Evolutionary conservation across 2,113 vertebrate genomes (phyloP), one percentile per base, ranked within the genome.

Genomic region (Thomomys bottae): DNA sequence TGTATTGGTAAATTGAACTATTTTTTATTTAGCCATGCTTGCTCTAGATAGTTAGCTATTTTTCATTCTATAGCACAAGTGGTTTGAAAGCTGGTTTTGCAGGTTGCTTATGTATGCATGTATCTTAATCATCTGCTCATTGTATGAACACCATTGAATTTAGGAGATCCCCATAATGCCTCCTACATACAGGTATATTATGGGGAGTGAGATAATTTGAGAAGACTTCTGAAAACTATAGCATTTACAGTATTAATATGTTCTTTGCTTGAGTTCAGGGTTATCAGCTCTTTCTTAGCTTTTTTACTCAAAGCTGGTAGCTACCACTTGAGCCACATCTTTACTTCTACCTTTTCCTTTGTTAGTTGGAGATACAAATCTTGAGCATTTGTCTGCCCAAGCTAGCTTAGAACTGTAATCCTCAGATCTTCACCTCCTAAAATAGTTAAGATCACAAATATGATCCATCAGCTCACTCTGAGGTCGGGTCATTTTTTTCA

Each of bases 1-100:
- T 92, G 36, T 92, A 77, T 87, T 86, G 88, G 42, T 85, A 89
- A 88, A 92, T 84, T 54, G 34, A 87, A 59, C 12, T 68, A 40
- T 59, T 86, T 85, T 80, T 92, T 40, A 67, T 28, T 84, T 63
- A 87, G 49, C 76, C 54, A 79, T 30, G 6, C 11, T 87, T 75
- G 17, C 64, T 79, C 42, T 87, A 87, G 87, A 59, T 87, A 38
- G n/a, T 4, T 87, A 67, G 54, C 17, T 75, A 1, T 57, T 77
- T 84, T 85, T 90, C 17, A 36, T 34, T 92, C 34, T 72, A 21
- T 11, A 83, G n/a, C 1, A 7, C 1, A 7, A 85, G 49, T 66
- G 17, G 8, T 12, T 68, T 68, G 83, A 84, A 87, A 89, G 8
- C 38, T 42, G 2, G 63, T 0, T 85, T 77, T 94, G 32, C 79